Base-by-base conservation (phyloP, 2,113 vertebrate species). In the Saguinus midas region DNA sequence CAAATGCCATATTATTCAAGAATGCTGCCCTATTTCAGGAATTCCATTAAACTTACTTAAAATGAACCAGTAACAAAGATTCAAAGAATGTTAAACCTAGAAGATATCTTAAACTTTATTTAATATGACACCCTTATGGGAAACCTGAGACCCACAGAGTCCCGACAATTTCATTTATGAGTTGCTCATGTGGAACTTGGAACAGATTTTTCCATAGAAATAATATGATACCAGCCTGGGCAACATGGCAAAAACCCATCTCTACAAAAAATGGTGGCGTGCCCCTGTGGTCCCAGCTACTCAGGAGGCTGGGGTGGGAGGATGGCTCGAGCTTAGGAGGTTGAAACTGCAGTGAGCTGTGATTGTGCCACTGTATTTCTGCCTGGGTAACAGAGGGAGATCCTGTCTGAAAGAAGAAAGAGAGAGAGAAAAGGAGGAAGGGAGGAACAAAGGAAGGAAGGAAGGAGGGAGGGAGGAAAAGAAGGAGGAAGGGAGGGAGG, bases 11-110 rank as follows among this genome's bases (percentile, higher is more conserved):
- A 29, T 66, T 86, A 43, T 37, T 89, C 37, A 82, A 95, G 52
- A 93, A 83, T 55, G 35, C 40, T 45, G 29, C 58, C 32, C 27
- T 82, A 6, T 48, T 91, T 32, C 9, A 13, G 48, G 11, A n/a
- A 91, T 88, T 91, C 70, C 16, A 27, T 96, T 78, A 29, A 73
- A 75, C 55, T 91, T 86, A 80, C 64, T 84, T 88, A 58, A 73
- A 93, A 91, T 83, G 43, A 79, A 61, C 79, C 11, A 29, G 29
- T 76, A 94, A 80, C 45, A 85, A 93, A 84, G 82, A 95, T 80
- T 80, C 81, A 73, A 32, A 85, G 27, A 73, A 75, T 75, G 25
- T 61, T 68, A 85, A 76, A 90, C 57, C 12, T 72, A 50, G 68
- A 92, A 70, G 32, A 55, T 25, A 8, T 50, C n/a, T 81, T 75